Evolutionary conservation across 2,888 invertebrate species (phyloP).

Genomic region (Sericinus montela): DNA sequence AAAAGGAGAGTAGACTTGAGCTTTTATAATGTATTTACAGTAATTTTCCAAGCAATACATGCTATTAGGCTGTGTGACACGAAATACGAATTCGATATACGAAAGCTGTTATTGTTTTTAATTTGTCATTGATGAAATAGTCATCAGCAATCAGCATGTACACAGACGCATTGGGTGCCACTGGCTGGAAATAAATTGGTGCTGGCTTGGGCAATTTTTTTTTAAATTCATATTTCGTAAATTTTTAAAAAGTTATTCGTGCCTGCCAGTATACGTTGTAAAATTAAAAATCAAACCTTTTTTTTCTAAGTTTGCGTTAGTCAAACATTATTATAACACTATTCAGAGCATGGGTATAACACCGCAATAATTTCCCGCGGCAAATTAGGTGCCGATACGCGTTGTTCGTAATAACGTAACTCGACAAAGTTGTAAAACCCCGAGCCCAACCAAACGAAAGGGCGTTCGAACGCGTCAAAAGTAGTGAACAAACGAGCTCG

Average conservation of each 20-base stretch:
- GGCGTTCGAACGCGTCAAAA: constrained; percentile 35
- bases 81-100: no score
- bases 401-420: constrained; percentile 5
- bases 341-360: no score
- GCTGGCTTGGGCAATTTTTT: background rate
- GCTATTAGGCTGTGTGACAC: no score
- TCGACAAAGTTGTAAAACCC: constrained; percentile 17
- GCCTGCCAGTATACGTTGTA: no score
- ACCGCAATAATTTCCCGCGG: background rate
- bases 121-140: no score
- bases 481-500: constrained; percentile 39
- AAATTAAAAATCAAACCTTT: no score
- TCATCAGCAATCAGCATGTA: constrained; percentile 25
- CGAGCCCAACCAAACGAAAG: constrained; percentile 23
- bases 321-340: no score
- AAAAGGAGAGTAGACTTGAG: constrained; percentile 31
- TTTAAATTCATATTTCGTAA: constrained; percentile 8
- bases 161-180: no score
- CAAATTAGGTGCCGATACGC: constrained; percentile 15
- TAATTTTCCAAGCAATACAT: no score
- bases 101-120: no score
- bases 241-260: background rate
- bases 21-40: no score
- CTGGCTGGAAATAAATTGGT: constrained; percentile 29
- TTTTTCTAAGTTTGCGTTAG: no score